Evolutionary conservation across 2,113 vertebrate genomes (phyloP), one percentile per base, ranked within the genome.

Genomic region (Megaleporinus macrocephalus): DNA sequence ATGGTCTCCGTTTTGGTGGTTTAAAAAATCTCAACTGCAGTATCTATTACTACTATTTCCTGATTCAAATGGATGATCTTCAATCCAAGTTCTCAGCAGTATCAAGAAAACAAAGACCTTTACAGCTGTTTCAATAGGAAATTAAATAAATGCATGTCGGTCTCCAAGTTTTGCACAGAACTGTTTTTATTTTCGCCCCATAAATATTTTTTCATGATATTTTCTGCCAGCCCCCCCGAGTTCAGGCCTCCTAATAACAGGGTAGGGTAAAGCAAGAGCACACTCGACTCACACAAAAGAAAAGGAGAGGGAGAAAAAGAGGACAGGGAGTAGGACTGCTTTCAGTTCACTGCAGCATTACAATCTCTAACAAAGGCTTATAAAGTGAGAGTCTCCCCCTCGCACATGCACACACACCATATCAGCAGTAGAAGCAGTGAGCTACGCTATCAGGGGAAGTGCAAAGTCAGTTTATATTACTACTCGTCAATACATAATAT

Each of bases 201-300:
- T 75, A 51, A 66, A 73, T 27, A 15, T 66, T 81, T 73, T 73
- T 72, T 73, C 69, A 33, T 62, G 62, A 70, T 44, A 59, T 73
- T 82, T 78, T 65, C 76, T 71, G 84, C 72, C 57, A 79, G 76
- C 81, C 57, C 74, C n/a, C 77, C 80, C 26, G 33, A 83, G 77
- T 62, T 80, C 83, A 86, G 85, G 79, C 75, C 85, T 57, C 85
- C 72, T 82, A 86, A 86, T 86, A 82, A 86, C 85, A 86, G 85
- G 83, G 76, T 86, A 79, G 33, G 63, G 66, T 41, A 83, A 86
- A 79, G 33, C 41, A 81, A 71, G 53, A 79, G 63, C 51, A n/a
- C 62, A 49, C 76, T 47, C n/a, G 36, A 80, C 53, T 49, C 24
- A 76, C 62, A 70, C 33, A 63, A n/a, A 22, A 11, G 49, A 80